Evolutionary conservation across 2,888 invertebrate species (phyloP), one percentile per base, ranked within the genome.

Genomic region (Amiota mariae): DNA sequence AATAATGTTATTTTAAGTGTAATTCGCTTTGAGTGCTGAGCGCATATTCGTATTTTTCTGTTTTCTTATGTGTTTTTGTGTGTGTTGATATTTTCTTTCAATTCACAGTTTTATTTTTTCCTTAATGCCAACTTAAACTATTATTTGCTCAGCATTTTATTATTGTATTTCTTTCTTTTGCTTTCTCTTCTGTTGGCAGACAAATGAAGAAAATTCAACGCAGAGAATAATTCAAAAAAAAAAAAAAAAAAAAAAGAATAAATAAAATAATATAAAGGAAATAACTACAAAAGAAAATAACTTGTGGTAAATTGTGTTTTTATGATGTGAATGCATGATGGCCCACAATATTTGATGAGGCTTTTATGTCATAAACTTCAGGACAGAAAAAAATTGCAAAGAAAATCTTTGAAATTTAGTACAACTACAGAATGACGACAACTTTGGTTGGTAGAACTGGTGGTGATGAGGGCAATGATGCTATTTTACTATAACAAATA

Each of bases 1-100:
- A 73, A 75, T 75, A 75, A 73, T 70, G 71, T 75, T 73, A 71
- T 71, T 75, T 75, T 63, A 67, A 75, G 67, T 67, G 72, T 71
- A 75, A 70, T 75, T 70, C 72, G 75, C 72, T 73, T 68, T 48
- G 71, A 71, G 71, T 56, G 64, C 49, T 56, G 36, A 6, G 36
- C 54, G 63, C 67, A 36, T 49, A 10, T 13, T n/a, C 18, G 57
- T 57, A 15, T 1, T 20, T 68, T 54, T 24, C 11, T 15, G 47
- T 66, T 57, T 18, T 18, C 1, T 72, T 54, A 72, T 73, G 64
- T 68, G 73, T 66, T 76, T 48, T 13, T 49, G 18, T 48, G n/a
- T 18, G 47, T 46, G 4, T 24, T 24, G n/a, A 46, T 63, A 13
- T 63, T n/a, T 57, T n/a, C 18, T 18, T n/a, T 57, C 18, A 13